Percentiles rank a stretch among this genome's conserved stretches.
These are phyloP conservation scores for Hypotaenidia okinawae DNA, from an alignment of 2,797 vertebrate genomes.

Conservation along the genomic window DNA sequence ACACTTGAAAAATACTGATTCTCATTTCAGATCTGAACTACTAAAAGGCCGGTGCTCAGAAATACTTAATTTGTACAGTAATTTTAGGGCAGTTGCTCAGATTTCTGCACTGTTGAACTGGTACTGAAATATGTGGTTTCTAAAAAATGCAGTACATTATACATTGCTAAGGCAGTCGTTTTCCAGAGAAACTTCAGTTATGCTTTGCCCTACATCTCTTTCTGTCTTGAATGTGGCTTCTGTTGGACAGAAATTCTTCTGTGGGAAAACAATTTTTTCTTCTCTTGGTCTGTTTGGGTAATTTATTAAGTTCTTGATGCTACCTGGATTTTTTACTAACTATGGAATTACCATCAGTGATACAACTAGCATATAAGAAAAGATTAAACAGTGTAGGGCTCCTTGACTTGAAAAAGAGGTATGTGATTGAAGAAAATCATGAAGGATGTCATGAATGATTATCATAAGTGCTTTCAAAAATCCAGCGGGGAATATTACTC, in stretches of 20 bases:
- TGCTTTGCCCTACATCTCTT: neutral
- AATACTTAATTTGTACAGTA: neutral
- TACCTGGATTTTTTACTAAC: neutral
- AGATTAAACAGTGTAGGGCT: neutral
- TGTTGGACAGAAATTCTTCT: neutral
- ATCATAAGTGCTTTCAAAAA: constrained; percentile 44
- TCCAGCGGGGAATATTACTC: constrained; percentile 10
- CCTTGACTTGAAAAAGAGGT: constrained; percentile 9
- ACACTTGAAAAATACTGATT: neutral
- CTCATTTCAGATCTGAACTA: neutral
- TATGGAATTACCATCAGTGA: neutral
- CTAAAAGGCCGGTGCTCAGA: neutral
- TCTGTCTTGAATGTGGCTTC: neutral
- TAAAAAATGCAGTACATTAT: neutral
- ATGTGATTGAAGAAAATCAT: constrained; percentile 23
- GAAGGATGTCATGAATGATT: constrained; percentile 40
- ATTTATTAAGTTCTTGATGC: neutral
- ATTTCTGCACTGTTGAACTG: neutral
- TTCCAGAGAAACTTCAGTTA: neutral
- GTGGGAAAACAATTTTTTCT: neutral
- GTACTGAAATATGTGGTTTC: neutral
- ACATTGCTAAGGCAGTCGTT: neutral
- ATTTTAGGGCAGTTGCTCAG: neutral
- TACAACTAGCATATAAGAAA: neutral
- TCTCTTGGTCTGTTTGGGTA: neutral